Evolutionary conservation across 2,797 vertebrate genomes (phyloP), one percentile per base, ranked within the genome.

Genomic region (Gobionotothen gibberifrons): DNA sequence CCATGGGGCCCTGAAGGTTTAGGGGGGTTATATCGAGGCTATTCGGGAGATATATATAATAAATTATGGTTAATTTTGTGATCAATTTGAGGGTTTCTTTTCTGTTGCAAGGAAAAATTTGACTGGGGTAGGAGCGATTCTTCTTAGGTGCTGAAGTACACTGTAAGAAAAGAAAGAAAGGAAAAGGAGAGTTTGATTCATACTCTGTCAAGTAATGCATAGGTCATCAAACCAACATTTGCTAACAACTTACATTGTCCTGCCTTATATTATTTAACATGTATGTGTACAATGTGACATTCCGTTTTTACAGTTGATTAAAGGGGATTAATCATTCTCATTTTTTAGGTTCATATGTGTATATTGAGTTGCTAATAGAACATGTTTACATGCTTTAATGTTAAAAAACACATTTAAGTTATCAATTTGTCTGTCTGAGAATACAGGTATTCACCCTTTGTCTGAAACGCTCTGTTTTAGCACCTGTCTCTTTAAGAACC

Each of bases 131-230:
- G 93, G 93, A 93, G 76, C 79, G 59, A 87, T 69, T 87, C 86
- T 83, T 91, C 93, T 95, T 96, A 96, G 93, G 94, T 95, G 92
- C 95, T 96, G 94, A 96, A 96, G 91, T 96, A 96, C 86, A 96
- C 95, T 96, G 93, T 57, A 48, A 57, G 82, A 12, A 85, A 54
- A 72, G 21, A 73, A 68, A 57, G 26, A 8, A 42, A 43, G 22
- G 15, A 62, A 49, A 70, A 17, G 43, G 55, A 21, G 48, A 22
- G 56, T 52, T 11, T 8, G 9, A 64, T 39, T 71, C 36, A 51
- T 9, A 5, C 52, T 10, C 21, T 13, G 21, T n/a, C 19, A 54
- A 63, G 12, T 36, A 5, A 22, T 36, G 42, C n/a, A 17, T n/a
- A 15, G 13, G 21, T 17, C 14, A 4, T 47, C 10, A 48, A 62